A percentile compares a stretch with the other conserved stretches of the same genome.
phyloP scores from a whole-genome alignment of 2,797 vertebrate genomes.

The Cyclura pinguis region DNA sequence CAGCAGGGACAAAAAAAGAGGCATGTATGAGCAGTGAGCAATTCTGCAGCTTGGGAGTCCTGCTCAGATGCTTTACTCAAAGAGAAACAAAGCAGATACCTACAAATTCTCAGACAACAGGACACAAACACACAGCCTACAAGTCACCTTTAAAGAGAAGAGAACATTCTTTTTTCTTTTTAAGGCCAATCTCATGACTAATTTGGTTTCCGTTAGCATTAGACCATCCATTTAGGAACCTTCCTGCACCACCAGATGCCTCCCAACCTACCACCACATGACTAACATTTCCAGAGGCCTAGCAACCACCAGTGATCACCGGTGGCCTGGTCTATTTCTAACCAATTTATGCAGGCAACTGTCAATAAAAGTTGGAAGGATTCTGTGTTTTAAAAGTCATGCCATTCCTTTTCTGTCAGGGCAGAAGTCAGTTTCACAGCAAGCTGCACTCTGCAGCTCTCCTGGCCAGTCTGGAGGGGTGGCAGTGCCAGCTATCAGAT shows the following conservation, averaged over 20 bases:
- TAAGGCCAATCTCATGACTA: not conserved
- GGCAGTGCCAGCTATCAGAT: not conserved
- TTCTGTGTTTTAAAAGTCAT: not conserved
- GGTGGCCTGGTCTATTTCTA: not conserved
- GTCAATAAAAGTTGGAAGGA: not conserved
- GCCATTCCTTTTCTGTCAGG: not conserved
- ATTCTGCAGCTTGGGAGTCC: not conserved
- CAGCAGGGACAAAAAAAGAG: not conserved
- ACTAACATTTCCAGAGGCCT: not conserved
- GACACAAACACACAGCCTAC: not conserved
- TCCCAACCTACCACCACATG: not conserved
- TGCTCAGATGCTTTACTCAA: not conserved
- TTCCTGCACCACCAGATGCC: not conserved
- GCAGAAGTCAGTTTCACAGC: not conserved
- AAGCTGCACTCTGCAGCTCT: not conserved
- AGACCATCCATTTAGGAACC: not conserved
- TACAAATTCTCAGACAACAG: not conserved
- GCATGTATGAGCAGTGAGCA: not conserved
- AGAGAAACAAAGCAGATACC: conserved; percentile 3
- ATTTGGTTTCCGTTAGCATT: not conserved
- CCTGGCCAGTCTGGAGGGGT: not conserved
- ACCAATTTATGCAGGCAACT: not conserved
- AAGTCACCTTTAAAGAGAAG: not conserved
- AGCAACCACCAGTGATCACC: not conserved
- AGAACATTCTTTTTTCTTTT: not conserved